Conservation (phyloP, 2,888 invertebrate species). For the Opisthograptis luteolata region DNA sequence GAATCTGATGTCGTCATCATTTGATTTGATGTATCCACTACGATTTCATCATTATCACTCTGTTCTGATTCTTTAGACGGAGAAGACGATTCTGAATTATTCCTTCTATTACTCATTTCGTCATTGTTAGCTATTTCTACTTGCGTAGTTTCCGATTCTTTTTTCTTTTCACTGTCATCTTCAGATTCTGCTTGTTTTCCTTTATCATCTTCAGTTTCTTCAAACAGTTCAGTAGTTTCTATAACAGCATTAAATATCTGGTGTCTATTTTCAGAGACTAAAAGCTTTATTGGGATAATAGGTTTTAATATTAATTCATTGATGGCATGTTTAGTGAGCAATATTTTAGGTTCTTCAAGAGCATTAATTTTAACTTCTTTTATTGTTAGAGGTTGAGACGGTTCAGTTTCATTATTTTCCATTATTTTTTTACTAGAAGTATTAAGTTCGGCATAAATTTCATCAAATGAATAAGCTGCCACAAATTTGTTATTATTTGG, state of each 20-base stretch:
- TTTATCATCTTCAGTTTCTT: slow-evolving; percentile 12
- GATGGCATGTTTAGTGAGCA: slow-evolving; percentile 46
- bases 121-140: neutral
- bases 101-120: slow-evolving; percentile 1
- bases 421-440: slow-evolving; percentile 29
- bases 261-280: slow-evolving; percentile 50
- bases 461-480: slow-evolving; percentile 71
- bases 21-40: neutral
- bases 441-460: slow-evolving; percentile 72
- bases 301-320: slow-evolving; percentile 45
- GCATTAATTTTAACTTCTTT: slow-evolving; percentile 3
- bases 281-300: slow-evolving; percentile 45
- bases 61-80: slow-evolving; percentile 3
- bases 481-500: slow-evolving; percentile 67
- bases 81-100: slow-evolving; percentile 6
- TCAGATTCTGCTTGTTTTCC: slow-evolving; percentile 14
- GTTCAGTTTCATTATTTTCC: slow-evolving; percentile 7
- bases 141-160: slow-evolving; percentile 3
- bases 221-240: slow-evolving; percentile 43
- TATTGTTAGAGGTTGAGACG: slow-evolving; percentile 1
- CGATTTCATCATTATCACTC: slow-evolving; percentile 4
- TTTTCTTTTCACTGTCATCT: slow-evolving; percentile 8
- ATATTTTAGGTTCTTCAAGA: slow-evolving; percentile 22
- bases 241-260: slow-evolving; percentile 52
- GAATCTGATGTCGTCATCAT: neutral